Conservation (phyloP, 2,113 vertebrate genomes). For the Xiphophorus maculatus region DNA sequence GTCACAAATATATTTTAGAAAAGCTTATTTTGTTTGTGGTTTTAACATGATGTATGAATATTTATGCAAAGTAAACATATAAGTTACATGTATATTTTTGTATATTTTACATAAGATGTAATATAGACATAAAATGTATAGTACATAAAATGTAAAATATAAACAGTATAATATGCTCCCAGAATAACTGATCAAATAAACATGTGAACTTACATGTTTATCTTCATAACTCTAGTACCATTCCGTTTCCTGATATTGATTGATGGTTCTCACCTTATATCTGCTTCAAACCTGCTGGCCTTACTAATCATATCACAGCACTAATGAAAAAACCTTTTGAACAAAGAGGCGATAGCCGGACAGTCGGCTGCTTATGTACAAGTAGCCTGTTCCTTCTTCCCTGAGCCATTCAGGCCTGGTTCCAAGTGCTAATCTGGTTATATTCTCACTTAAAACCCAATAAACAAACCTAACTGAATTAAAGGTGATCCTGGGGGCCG, state of each 20-base stretch:
- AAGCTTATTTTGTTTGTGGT: too few relatives aligned
- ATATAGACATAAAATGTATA: not conserved
- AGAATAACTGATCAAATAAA: not conserved
- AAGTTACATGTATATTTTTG: too few relatives aligned
- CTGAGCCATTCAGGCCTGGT: constrained; percentile 35
- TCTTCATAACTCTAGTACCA: too few relatives aligned
- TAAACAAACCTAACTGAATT: constrained; percentile 61
- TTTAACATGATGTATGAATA: not conserved
- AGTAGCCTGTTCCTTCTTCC: constrained; percentile 38
- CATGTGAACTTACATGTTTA: not conserved
- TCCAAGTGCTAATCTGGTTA: constrained; percentile 56
- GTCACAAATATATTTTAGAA: not conserved
- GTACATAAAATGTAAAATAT: not conserved
- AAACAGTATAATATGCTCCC: not conserved
- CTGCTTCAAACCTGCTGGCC: constrained; percentile 33
- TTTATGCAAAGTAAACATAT: not conserved
- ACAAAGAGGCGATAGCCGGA: constrained; percentile 25
- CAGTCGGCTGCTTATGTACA: constrained; percentile 30
- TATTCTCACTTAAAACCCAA: constrained; percentile 61
- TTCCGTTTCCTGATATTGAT: not conserved
- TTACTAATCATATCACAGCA: constrained; percentile 50
- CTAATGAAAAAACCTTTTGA: constrained; percentile 62
- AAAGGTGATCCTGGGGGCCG: constrained; percentile 32
- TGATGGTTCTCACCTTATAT: constrained; percentile 11
- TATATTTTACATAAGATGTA: not conserved